phyloP scores from a whole-genome alignment of 2,113 vertebrate species.

The Paralichthys olivaceus region DNA sequence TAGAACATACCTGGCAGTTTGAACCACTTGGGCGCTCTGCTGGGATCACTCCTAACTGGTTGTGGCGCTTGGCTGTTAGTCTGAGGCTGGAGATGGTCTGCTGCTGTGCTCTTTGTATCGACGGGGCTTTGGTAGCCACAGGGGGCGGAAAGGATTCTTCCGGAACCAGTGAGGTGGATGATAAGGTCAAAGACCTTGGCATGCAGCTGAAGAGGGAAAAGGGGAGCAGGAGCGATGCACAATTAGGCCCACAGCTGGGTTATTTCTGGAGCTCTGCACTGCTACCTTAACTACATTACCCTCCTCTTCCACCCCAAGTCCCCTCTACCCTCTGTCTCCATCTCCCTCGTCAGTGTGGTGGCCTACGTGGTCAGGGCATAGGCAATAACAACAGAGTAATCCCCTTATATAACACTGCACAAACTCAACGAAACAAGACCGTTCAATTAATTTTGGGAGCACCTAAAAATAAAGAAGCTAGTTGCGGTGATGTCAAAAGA shows the following conservation, averaged over 20 bases:
- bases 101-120: constrained; percentile 78
- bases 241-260: constrained; percentile 78
- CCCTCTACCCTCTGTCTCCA: constrained; percentile 41
- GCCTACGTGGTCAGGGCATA: constrained; percentile 59
- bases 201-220: constrained; percentile 77
- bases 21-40: constrained; percentile 76
- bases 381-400: constrained; percentile 78
- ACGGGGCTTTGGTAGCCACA: constrained; percentile 69
- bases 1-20: constrained; percentile 81
- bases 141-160: constrained; percentile 84
- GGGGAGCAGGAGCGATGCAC: constrained; percentile 74
- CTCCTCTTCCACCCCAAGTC: constrained; percentile 50
- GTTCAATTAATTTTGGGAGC: constrained; percentile 70
- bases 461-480: constrained; percentile 78
- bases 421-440: constrained; percentile 57
- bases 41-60: constrained; percentile 78
- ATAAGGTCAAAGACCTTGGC: constrained; percentile 83
- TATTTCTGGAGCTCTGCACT: constrained; percentile 78
- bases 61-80: constrained; percentile 80
- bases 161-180: constrained; percentile 84
- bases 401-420: constrained; percentile 79
- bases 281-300: constrained; percentile 61
- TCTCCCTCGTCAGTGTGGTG: constrained; percentile 46
- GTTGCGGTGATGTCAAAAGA: constrained; percentile 66
- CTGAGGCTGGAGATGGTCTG: constrained; percentile 72